Percentiles rank a stretch among this genome's conserved stretches.
Conservation (phyloP, 2,888 invertebrate species). For the Rhabditoides inermis region DNA sequence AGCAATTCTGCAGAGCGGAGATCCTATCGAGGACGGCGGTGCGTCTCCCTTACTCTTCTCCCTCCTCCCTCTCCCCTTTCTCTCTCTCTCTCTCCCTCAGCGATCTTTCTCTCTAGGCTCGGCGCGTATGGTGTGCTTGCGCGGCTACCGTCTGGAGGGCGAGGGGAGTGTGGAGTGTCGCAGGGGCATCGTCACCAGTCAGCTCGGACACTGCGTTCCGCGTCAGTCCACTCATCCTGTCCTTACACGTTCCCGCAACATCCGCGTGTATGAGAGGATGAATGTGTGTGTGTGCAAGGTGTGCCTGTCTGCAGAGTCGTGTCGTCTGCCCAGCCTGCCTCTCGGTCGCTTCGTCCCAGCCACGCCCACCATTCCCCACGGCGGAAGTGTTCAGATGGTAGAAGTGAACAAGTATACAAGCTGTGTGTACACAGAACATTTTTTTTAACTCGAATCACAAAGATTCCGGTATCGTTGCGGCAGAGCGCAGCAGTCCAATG, state of each 20-base stretch:
- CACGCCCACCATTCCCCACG: constrained; percentile 17
- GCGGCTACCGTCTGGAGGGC: constrained; percentile 10
- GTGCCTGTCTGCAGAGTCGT: constrained; percentile 32
- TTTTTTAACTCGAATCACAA: too few species aligned
- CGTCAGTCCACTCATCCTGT: constrained; percentile 16
- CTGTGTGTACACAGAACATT: too few species aligned
- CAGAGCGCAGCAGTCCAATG: too few species aligned
- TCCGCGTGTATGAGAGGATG: too few species aligned
- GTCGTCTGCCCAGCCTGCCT: constrained; percentile 15
- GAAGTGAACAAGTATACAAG: too few species aligned
- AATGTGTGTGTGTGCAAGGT: too few species aligned
- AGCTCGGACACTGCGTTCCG: constrained; percentile 39
- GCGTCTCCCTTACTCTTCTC: constrained; percentile 31
- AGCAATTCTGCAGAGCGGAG: constrained; percentile 46
- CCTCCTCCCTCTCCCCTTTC: constrained; percentile 17
- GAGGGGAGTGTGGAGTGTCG: constrained; percentile 34
- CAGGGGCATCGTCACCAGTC: constrained; percentile 25
- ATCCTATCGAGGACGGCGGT: constrained; percentile 32
- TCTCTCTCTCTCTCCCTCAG: constrained; percentile 1
- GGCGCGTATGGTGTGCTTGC: too few species aligned
- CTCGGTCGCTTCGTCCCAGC: constrained; percentile 18
- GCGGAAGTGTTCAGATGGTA: too few species aligned
- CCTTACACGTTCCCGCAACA: neutral
- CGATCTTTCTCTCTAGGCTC: neutral
- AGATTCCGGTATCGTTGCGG: too few species aligned